Evolutionary conservation across 2,888 invertebrate genomes (phyloP).

Genomic region (Ormyrus labotus): DNA sequence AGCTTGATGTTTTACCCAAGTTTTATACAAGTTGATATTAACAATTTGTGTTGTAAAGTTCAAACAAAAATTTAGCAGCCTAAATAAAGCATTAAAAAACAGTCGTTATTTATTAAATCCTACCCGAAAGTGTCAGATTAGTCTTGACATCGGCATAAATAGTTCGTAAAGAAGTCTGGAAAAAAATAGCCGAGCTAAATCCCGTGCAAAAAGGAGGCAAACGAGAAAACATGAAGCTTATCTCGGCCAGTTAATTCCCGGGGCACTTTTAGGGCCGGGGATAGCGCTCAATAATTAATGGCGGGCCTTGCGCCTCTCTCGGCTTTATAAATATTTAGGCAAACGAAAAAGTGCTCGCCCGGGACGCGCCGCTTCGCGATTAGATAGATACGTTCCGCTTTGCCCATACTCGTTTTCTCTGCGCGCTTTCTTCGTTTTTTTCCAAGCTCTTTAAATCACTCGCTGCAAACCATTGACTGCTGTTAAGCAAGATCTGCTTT

Average conservation of each 20-base stretch:
- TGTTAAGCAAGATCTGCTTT: conserved; percentile 10
- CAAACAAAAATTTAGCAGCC: no score
- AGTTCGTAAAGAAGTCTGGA: no score
- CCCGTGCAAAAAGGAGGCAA: not conserved
- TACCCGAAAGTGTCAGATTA: no score
- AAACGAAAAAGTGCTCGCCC: conserved; percentile 1
- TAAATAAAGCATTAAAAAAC: no score
- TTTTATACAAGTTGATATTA: no score
- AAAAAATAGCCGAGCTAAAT: not conserved
- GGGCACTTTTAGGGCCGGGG: conserved; percentile 2
- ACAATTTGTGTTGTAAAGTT: no score
- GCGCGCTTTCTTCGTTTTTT: not conserved
- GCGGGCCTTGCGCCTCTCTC: not conserved
- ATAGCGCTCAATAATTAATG: conserved; percentile 32
- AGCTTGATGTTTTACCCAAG: no score
- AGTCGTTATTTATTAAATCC: no score
- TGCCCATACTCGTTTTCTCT: not conserved
- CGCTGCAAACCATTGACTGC: conserved; percentile 20
- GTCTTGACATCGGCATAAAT: no score
- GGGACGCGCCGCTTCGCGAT: conserved; percentile 7
- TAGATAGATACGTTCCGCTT: conserved; percentile 10
- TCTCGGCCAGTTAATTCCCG: conserved; percentile 13
- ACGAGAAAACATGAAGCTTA: conserved; percentile 3
- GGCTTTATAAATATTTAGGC: conserved; percentile 36
- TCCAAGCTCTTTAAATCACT: conserved; percentile 1